Conservation (phyloP, 2,888 invertebrate species). For the Drosophila koepferae region DNA sequence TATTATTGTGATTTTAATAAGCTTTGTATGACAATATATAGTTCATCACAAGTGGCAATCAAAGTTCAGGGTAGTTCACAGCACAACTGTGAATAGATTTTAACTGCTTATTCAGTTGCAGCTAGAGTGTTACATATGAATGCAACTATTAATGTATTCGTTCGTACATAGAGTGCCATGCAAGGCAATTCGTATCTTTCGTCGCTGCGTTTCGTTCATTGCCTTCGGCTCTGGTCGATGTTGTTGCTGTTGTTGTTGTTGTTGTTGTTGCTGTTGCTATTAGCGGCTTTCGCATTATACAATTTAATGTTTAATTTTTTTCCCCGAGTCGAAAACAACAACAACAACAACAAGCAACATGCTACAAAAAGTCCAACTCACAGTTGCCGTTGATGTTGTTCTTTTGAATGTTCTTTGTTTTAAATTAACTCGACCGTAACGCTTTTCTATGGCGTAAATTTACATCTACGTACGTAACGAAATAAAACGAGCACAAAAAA, state of each 20-base stretch:
- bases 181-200: slow-evolving; percentile 73
- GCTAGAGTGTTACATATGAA: slow-evolving; percentile 44
- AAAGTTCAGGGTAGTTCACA: slow-evolving; percentile 51
- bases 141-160: slow-evolving; percentile 39
- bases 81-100: slow-evolving; percentile 8
- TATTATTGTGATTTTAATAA: not conserved
- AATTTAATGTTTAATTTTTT: slow-evolving; percentile 78
- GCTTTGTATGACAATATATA: not conserved
- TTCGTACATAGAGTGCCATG: slow-evolving; percentile 18
- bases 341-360: not conserved
- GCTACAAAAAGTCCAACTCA: slow-evolving; percentile 58
- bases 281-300: slow-evolving; percentile 79
- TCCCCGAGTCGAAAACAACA: slow-evolving; percentile 44
- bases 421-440: slow-evolving; percentile 85
- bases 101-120: slow-evolving; percentile 39
- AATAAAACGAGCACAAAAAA: slow-evolving; percentile 60
- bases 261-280: slow-evolving; percentile 56
- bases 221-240: slow-evolving; percentile 50
- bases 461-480: slow-evolving; percentile 80
- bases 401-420: slow-evolving; percentile 84
- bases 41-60: not conserved
- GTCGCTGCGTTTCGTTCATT: slow-evolving; percentile 69
- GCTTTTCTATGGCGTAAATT: slow-evolving; percentile 85
- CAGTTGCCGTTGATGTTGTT: slow-evolving; percentile 76
- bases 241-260: slow-evolving; percentile 34